Conservation (phyloP, 2,888 invertebrate genomes). For the Cheilosia urbana region DNA sequence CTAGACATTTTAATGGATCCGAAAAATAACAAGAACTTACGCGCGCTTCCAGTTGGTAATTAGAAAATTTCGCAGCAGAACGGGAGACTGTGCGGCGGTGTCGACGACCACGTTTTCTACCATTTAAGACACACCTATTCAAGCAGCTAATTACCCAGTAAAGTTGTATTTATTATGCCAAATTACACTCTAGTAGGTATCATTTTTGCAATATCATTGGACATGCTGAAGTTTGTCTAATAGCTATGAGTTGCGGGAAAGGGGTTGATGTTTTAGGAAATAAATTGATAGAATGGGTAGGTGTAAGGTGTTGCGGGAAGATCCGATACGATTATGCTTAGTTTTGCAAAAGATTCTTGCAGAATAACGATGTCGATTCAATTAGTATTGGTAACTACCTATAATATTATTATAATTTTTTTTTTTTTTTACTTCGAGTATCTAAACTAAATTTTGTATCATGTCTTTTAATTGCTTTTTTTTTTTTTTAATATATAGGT, state of each 20-base stretch:
- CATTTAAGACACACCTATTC: constrained; percentile 26
- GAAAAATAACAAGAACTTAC: constrained; percentile 38
- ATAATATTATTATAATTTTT: too few relatives aligned
- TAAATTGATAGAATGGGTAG: too few relatives aligned
- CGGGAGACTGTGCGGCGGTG: constrained; percentile 8
- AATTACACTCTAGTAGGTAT: constrained; percentile 44
- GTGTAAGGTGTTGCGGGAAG: too few relatives aligned
- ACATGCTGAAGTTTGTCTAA: constrained; percentile 7
- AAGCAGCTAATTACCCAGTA: constrained; percentile 52
- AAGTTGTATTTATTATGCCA: constrained; percentile 55
- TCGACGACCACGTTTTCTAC: constrained; percentile 15
- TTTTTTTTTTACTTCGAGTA: too few relatives aligned
- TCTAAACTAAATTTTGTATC: too few relatives aligned
- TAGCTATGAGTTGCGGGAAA: not conserved
- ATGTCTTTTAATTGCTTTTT: too few relatives aligned
- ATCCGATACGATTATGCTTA: too few relatives aligned
- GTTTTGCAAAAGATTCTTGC: too few relatives aligned
- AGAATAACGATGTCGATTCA: too few relatives aligned
- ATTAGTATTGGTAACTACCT: too few relatives aligned
- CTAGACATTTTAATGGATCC: constrained; percentile 56
- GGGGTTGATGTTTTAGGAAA: not conserved
- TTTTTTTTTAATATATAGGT: too few relatives aligned
- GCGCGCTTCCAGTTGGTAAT: constrained; percentile 32
- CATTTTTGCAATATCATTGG: constrained; percentile 28
- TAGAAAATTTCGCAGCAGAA: constrained; percentile 8